A percentile compares a stretch with the other conserved stretches of the same genome.
Conservation (phyloP, 2,113 vertebrate genomes). For the Ploceus nigricollis region DNA sequence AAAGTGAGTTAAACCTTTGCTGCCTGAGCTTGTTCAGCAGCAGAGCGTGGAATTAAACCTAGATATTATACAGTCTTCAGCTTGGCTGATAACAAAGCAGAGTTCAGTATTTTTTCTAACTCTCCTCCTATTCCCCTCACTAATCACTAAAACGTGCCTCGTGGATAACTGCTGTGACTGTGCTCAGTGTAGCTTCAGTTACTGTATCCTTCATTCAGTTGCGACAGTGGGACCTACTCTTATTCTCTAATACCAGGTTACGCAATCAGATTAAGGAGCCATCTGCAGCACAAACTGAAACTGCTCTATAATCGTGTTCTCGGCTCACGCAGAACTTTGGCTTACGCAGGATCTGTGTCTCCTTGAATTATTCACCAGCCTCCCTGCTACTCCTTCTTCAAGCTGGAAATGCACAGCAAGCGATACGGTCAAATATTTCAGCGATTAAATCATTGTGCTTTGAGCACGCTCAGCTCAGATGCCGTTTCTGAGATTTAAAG, state of each 20-base stretch:
- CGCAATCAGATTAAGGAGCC: constrained; percentile 45
- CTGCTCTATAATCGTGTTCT: not conserved
- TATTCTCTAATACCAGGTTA: constrained; percentile 10
- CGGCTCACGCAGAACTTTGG: not conserved
- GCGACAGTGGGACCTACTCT: not conserved
- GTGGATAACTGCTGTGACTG: not conserved
- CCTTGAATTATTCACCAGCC: not conserved
- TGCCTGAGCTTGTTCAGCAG: not conserved
- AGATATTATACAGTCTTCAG: not conserved
- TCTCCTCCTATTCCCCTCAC: not conserved
- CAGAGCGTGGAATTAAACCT: not conserved
- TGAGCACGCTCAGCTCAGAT: not conserved
- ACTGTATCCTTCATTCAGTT: not conserved
- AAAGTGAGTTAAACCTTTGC: not conserved
- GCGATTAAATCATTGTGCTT: not conserved
- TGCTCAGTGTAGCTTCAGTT: not conserved
- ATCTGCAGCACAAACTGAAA: constrained; percentile 24
- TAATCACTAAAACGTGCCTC: not conserved
- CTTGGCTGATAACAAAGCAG: not conserved
- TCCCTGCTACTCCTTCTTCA: not conserved
- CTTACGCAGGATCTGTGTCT: constrained; percentile 8
- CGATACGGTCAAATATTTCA: not conserved
- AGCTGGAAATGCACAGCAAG: not conserved
- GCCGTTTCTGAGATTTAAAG: not conserved
- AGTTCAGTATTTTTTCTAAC: not conserved